Conservation (phyloP, 2,113 vertebrate genomes). For the Brachyistius frenatus region DNA sequence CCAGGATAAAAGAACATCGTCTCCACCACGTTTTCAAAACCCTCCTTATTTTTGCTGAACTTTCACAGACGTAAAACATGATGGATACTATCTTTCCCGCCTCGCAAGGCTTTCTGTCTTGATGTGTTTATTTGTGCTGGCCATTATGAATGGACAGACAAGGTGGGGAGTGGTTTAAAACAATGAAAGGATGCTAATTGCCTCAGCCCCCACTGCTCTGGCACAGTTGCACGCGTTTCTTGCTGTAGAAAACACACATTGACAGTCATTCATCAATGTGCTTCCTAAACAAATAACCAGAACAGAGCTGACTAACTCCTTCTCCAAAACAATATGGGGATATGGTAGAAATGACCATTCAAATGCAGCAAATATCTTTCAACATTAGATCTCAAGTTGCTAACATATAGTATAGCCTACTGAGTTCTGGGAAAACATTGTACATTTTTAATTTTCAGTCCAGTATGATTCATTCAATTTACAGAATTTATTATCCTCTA, state of each 20-base stretch:
- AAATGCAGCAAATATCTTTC: not conserved
- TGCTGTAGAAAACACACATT: constrained; percentile 5
- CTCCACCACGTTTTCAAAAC: not conserved
- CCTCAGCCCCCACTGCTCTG: constrained; percentile 11
- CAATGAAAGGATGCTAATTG: constrained; percentile 56
- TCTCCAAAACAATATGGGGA: not conserved
- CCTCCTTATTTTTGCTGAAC: not conserved
- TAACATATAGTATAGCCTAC: too few relatives aligned
- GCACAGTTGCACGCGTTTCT: not conserved
- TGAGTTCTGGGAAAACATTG: too few relatives aligned
- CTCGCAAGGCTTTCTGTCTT: not conserved
- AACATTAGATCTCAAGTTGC: not conserved
- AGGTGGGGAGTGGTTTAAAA: constrained; percentile 53
- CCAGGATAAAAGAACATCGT: not conserved
- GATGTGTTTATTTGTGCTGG: constrained; percentile 61
- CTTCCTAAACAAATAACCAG: constrained; percentile 20
- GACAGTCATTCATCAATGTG: constrained; percentile 22
- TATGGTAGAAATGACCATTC: not conserved
- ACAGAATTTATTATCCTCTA: too few relatives aligned
- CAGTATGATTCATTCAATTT: too few relatives aligned
- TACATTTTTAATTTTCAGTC: too few relatives aligned
- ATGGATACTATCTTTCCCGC: constrained; percentile 13
- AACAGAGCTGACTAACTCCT: constrained; percentile 6
- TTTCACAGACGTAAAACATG: not conserved
- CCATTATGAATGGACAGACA: constrained; percentile 19